Base-by-base conservation (phyloP, 2,888 invertebrate genomes). In the Sialis fuliginosa region DNA sequence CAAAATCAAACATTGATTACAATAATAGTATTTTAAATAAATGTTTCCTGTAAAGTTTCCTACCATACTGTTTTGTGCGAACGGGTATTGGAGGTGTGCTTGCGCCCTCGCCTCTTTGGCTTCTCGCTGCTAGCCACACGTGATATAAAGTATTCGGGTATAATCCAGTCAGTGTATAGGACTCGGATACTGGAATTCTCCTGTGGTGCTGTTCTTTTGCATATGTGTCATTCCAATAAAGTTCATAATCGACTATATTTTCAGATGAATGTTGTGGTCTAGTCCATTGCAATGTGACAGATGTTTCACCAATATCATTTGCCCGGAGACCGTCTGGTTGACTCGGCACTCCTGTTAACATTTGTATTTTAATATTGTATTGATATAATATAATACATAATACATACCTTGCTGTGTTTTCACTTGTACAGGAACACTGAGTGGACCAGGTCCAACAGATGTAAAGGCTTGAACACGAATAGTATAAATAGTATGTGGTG, bases 1-100 rank as follows among this genome's bases (percentile, higher is more conserved):
- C 37, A 10, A 37, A 5, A 37, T 37, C n/a, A 7, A 8, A 37
- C 12, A 37, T 37, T 35, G 4, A 37, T 51, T 55, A 57, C 54
- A 50, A 49, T 50, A 37, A 37, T 37, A 37, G n/a, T 37, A 10
- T 37, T 37, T 37, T 6, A 7, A 9, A 35, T 37, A 37, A 37
- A 37, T 37, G 37, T 37, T 6, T 37, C 44, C 43, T 51, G 39
- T 45, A 48, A 49, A 42, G 45, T 48, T 42, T 72, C 93, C 86
- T 87, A 96, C 96, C 91, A 75, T 92, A 95, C 81, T 91, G 91
- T 68, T 92, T 91, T 46, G 97, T 97, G 69, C 89, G 79, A 57
- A 91, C 90, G 54, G 90, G 87, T 54, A 93, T 85, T 9, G 91
- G 88, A 37, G 92, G 90, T 10, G 95, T 95, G 47, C 91, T 89